Percentiles rank a stretch among this genome's conserved stretches.
Conservation (phyloP, 2,113 vertebrate species). For the Australoheros scitulus region DNA sequence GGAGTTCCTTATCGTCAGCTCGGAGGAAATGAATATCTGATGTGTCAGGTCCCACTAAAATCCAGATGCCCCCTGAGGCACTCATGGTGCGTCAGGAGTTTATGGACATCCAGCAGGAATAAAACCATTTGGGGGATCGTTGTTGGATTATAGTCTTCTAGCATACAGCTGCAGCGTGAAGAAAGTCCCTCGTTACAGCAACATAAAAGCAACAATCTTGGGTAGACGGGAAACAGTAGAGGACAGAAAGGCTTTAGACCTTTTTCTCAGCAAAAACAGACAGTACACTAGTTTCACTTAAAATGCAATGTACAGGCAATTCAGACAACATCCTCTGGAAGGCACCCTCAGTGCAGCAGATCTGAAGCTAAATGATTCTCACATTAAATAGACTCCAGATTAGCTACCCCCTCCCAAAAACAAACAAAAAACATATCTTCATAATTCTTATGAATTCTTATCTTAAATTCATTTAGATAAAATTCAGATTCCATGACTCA, state of each 20-base stretch:
- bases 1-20: neutral
- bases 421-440: neutral
- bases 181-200: neutral
- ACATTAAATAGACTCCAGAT: neutral
- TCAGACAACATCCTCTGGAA: neutral
- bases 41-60: neutral
- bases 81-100: neutral
- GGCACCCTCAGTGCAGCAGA: neutral
- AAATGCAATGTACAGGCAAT: neutral
- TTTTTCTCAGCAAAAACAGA: neutral
- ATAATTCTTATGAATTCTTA: neutral
- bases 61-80: neutral
- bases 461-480: neutral
- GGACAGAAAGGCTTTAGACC: neutral
- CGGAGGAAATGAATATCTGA: neutral
- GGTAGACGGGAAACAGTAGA: neutral
- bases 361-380: conserved; percentile 9
- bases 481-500: conserved; percentile 20
- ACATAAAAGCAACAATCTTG: neutral
- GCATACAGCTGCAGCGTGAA: neutral
- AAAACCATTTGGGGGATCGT: neutral
- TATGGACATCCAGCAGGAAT: conserved; percentile 6
- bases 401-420: neutral
- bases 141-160: conserved; percentile 7
- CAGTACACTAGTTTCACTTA: neutral